Evolutionary conservation across 92 coral and sea anemone genomes (phyloP), one percentile per base, ranked within the genome.

Genomic region (Palythoa grandis): DNA sequence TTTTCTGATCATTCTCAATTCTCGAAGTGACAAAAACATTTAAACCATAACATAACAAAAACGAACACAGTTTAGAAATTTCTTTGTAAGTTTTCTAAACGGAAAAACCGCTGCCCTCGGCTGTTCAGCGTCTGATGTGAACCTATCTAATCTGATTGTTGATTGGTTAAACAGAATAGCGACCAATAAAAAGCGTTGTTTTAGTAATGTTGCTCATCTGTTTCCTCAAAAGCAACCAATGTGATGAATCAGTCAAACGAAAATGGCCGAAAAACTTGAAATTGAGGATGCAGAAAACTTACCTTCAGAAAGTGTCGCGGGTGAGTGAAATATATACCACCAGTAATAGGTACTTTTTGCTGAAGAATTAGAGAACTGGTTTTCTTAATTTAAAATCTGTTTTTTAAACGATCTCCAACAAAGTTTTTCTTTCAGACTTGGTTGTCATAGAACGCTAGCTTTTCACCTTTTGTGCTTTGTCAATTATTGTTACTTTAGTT

Each of bases 231-330:
- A 56, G n/a, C 61, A 56, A 16, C 61, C 61, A 56, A 63, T 35
- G 88, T 90, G 91, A 91, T 92, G 95, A 94, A 76, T 94, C 95
- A 89, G 85, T 87, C 69, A 86, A 88, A 86, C 72, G 70, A 90
- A 90, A 79, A 92, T 94, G 98, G 98, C 98, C 78, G 98, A 92
- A 88, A 82, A 72, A 61, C 58, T 79, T 69, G 92, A 91, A 38
- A 53, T 48, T 17, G 40, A 71, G 35, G 80, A 74, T 2, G 90
- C 74, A 5, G 23, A 37, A 39, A 39, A 60, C 29, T 23, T 17
- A 39, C 22, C 38, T 37, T 48, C 72, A 47, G 72, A 80, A 66
- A 47, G 4, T 48, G 40, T n/a, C 12, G 6, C 14, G 74, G 85
- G 85, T 66, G 40, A 63, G 85, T 9, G 53, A 47, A 66, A 63